phyloP scores from a whole-genome alignment of 2,797 vertebrate genomes.

The Chaenodraco wilsoni region DNA sequence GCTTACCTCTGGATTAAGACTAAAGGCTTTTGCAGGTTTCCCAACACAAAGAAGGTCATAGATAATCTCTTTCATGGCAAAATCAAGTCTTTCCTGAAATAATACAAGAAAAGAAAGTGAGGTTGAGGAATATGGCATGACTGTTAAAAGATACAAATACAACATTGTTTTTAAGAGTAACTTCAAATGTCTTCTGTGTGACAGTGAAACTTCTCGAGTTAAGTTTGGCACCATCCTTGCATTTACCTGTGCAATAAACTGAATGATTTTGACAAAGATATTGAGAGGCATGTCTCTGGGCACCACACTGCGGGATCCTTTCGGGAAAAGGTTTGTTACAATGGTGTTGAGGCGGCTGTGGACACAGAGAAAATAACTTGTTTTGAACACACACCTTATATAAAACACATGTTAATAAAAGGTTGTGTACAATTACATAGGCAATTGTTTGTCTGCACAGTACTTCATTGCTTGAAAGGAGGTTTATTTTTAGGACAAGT shows the following conservation, averaged over 20 bases:
- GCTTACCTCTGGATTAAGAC: slow-evolving; percentile 87
- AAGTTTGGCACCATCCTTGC: not conserved
- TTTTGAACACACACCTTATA: slow-evolving; percentile 13
- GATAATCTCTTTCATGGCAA: slow-evolving; percentile 88
- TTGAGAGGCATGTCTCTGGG: slow-evolving; percentile 98
- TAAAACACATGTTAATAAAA: not conserved
- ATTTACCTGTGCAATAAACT: slow-evolving; percentile 97
- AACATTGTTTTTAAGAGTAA: too few species aligned
- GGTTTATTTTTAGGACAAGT: slow-evolving; percentile 42
- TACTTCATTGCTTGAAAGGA: slow-evolving; percentile 14
- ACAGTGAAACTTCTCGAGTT: not conserved
- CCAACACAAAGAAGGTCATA: slow-evolving; percentile 87
- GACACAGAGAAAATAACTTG: slow-evolving; percentile 37
- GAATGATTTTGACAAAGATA: slow-evolving; percentile 99
- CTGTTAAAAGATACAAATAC: not conserved
- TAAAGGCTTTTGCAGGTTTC: slow-evolving; percentile 86
- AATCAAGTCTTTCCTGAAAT: slow-evolving; percentile 86
- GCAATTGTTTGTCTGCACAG: slow-evolving; percentile 16
- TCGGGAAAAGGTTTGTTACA: slow-evolving; percentile 95
- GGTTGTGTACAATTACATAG: not conserved
- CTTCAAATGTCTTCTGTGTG: not conserved
- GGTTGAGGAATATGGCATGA: not conserved
- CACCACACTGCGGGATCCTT: slow-evolving; percentile 96
- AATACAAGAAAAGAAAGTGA: slow-evolving; percentile 16
- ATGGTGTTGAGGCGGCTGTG: slow-evolving; percentile 95